A percentile compares a stretch with the other conserved stretches of the same genome.
phyloP scores from a whole-genome alignment of 2,113 vertebrate genomes.

The Hassar affinis region DNA sequence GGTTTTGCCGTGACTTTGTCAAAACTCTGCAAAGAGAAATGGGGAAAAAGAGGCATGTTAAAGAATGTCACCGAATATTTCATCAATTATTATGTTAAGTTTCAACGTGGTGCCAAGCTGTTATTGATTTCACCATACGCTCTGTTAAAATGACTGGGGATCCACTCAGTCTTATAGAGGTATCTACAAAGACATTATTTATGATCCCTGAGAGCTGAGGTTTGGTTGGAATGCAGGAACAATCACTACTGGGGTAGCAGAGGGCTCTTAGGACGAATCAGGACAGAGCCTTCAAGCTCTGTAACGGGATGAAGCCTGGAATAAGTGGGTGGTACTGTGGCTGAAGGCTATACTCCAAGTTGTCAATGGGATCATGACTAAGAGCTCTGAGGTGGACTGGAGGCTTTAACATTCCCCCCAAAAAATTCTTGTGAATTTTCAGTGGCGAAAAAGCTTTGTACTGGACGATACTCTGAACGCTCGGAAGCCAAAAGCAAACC shows the following conservation, averaged over 20 bases:
- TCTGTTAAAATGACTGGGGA: slow-evolving; percentile 2
- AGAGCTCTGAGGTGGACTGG: slow-evolving; percentile 56
- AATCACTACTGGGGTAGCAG: slow-evolving; percentile 47
- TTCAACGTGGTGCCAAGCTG: background rate
- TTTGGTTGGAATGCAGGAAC: slow-evolving; percentile 54
- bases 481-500: background rate
- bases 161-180: no score
- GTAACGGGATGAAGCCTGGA: slow-evolving; percentile 56
- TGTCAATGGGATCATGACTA: slow-evolving; percentile 61
- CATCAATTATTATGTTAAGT: background rate
- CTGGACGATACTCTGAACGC: background rate
- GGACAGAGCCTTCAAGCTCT: slow-evolving; percentile 48
- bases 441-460: slow-evolving; percentile 21
- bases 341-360: slow-evolving; percentile 57
- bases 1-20: slow-evolving; percentile 80
- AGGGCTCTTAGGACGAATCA: slow-evolving; percentile 46
- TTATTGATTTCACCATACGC: slow-evolving; percentile 8
- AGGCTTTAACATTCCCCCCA: slow-evolving; percentile 48
- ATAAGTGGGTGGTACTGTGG: slow-evolving; percentile 57
- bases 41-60: background rate
- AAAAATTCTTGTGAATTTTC: slow-evolving; percentile 41
- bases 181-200: slow-evolving; percentile 42
- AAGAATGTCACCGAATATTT: background rate
- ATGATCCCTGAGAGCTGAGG: slow-evolving; percentile 55
- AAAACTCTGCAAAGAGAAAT: slow-evolving; percentile 79